phyloP scores from a whole-genome alignment of 2,113 vertebrate genomes.

The Sander vitreus region DNA sequence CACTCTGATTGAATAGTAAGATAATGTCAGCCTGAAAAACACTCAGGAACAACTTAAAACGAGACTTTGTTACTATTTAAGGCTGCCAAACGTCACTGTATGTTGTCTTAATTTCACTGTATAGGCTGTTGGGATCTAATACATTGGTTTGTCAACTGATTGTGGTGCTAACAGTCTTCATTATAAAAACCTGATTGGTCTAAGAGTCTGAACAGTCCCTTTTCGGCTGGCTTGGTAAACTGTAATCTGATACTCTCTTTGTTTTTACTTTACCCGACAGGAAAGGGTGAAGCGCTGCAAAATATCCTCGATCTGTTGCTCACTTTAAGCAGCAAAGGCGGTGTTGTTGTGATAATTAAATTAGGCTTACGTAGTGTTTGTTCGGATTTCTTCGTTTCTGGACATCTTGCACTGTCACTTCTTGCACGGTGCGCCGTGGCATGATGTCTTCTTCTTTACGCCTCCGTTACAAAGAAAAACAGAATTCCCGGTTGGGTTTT shows the following conservation, averaged over 20 bases:
- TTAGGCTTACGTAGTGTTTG: slow-evolving; percentile 86
- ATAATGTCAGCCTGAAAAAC: neutral
- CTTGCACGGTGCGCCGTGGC: slow-evolving; percentile 84
- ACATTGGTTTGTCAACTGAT: neutral
- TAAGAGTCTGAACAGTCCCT: neutral
- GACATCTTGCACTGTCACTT: slow-evolving; percentile 87
- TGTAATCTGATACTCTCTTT: slow-evolving; percentile 82
- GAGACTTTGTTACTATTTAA: neutral
- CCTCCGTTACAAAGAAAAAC: slow-evolving; percentile 25
- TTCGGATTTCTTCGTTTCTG: slow-evolving; percentile 86
- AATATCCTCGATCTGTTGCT: slow-evolving; percentile 9
- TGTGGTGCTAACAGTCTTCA: neutral
- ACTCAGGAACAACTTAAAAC: neutral
- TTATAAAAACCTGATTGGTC: neutral
- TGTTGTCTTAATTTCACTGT: neutral
- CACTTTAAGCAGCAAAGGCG: neutral
- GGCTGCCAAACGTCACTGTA: neutral
- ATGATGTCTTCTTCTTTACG: slow-evolving; percentile 71
- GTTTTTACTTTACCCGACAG: slow-evolving; percentile 72
- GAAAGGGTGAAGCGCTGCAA: slow-evolving; percentile 21
- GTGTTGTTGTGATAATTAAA: neutral
- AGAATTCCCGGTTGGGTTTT: slow-evolving; percentile 14
- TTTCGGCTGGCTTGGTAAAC: slow-evolving; percentile 8
- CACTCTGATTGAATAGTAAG: neutral
- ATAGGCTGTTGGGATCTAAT: neutral